phyloP scores from a whole-genome alignment of 2,113 vertebrate species.

The Setophaga kirtlandii region DNA sequence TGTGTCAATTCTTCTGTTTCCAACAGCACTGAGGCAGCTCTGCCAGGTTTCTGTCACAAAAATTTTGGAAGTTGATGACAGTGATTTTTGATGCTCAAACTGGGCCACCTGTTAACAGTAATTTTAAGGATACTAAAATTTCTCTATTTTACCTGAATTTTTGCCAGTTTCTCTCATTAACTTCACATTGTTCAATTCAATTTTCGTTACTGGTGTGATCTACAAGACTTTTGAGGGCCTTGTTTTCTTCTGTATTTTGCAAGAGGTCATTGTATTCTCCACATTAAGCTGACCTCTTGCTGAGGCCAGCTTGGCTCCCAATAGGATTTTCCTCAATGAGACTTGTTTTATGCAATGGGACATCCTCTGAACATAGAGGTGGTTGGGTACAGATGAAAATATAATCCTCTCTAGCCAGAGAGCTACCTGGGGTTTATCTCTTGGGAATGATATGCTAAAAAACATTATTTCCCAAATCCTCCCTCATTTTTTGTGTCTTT shows the following conservation, averaged over 20 bases:
- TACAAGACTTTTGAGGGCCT: neutral
- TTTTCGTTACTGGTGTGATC: neutral
- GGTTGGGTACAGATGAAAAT: neutral
- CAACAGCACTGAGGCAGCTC: neutral
- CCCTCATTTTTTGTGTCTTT: neutral
- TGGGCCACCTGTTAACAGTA: neutral
- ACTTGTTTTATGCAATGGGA: neutral
- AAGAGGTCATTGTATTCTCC: neutral
- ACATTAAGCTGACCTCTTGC: neutral
- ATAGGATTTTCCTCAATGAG: neutral
- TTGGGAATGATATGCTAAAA: neutral
- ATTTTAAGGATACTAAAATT: neutral
- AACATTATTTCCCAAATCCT: neutral
- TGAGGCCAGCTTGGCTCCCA: neutral
- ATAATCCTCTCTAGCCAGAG: neutral
- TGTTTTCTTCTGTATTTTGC: neutral
- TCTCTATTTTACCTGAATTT: neutral
- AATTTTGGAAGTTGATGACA: neutral
- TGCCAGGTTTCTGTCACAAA: neutral
- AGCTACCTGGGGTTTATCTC: neutral
- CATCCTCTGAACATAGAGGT: neutral
- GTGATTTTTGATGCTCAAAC: neutral
- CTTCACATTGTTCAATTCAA: neutral
- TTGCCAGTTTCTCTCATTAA: neutral
- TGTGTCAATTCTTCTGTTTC: neutral